A percentile compares a stretch with the other conserved stretches of the same genome.
Evolutionary conservation across 2,113 vertebrate genomes (phyloP).

Genomic region (Rhombomys opimus): DNA sequence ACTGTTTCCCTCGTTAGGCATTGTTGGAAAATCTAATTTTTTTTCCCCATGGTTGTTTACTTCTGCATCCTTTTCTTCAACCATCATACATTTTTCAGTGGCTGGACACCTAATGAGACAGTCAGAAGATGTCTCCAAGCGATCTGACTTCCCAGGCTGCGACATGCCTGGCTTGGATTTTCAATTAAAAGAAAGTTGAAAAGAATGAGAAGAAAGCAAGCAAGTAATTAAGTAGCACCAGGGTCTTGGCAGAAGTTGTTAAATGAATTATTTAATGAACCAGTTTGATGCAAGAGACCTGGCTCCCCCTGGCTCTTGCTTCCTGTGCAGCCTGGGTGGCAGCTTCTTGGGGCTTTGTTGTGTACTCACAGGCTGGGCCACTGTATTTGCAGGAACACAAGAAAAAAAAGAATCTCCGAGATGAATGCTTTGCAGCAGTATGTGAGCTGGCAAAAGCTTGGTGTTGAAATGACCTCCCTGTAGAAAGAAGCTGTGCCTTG

Average conservation of each 20-base stretch:
- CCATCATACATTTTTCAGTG: slow-evolving; percentile 58
- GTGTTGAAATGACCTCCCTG: background rate
- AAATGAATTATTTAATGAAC: slow-evolving; percentile 74
- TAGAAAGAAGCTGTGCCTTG: background rate
- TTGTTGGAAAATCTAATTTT: background rate
- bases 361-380: background rate
- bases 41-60: slow-evolving; percentile 7
- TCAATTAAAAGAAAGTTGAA: slow-evolving; percentile 77
- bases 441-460: background rate
- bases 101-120: slow-evolving; percentile 73
- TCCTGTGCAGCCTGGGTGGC: background rate
- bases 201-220: slow-evolving; percentile 71
- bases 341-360: background rate
- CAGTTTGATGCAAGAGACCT: slow-evolving; percentile 9
- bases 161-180: slow-evolving; percentile 67
- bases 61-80: background rate
- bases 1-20: slow-evolving; percentile 31
- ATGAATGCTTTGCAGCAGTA: background rate
- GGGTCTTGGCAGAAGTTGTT: slow-evolving; percentile 66
- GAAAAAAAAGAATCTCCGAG: background rate
- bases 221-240: slow-evolving; percentile 70
- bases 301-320: slow-evolving; percentile 27
- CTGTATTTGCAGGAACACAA: background rate
- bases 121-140: slow-evolving; percentile 61
- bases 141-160: slow-evolving; percentile 34